A percentile compares a stretch with the other conserved stretches of the same genome.
These are phyloP conservation scores for Probaryconus sp. DNA, from an alignment of 1,140 invertebrate species.

Conservation along the genomic window DNA sequence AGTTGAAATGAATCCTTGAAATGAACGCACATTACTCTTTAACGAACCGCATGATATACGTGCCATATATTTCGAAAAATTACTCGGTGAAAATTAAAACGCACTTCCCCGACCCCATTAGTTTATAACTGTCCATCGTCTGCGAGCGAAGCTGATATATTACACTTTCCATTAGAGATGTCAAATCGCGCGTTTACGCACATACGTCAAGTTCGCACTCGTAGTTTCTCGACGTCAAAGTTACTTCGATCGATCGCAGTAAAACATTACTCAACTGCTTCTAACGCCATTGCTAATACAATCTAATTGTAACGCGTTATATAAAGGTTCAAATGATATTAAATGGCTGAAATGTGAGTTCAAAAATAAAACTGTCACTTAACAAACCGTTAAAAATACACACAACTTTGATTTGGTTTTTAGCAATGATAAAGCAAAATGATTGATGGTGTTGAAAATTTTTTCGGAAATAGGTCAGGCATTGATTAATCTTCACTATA, in stretches of 20 bases:
- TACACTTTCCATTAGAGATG: conserved; percentile 54
- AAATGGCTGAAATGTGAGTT: too few species aligned
- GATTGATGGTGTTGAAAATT: too few species aligned
- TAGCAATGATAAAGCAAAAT: too few species aligned
- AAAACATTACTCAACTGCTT: conserved; percentile 60
- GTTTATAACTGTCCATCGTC: conserved; percentile 49
- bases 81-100: conserved; percentile 34
- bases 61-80: conserved; percentile 19
- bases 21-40: too few species aligned
- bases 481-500: too few species aligned
- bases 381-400: too few species aligned
- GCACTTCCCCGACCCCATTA: conserved; percentile 31
- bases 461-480: too few species aligned
- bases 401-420: too few species aligned
- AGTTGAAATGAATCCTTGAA: too few species aligned
- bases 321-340: too few species aligned
- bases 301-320: conserved; percentile 44
- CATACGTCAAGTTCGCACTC: conserved; percentile 41
- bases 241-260: conserved; percentile 57
- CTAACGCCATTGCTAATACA: conserved; percentile 36
- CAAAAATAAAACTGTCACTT: too few species aligned
- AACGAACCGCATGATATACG: background rate
- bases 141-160: conserved; percentile 34
- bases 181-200: conserved; percentile 51
- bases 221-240: conserved; percentile 35